Conservation (phyloP, 2,888 invertebrate genomes). For the Orthosia incerta region DNA sequence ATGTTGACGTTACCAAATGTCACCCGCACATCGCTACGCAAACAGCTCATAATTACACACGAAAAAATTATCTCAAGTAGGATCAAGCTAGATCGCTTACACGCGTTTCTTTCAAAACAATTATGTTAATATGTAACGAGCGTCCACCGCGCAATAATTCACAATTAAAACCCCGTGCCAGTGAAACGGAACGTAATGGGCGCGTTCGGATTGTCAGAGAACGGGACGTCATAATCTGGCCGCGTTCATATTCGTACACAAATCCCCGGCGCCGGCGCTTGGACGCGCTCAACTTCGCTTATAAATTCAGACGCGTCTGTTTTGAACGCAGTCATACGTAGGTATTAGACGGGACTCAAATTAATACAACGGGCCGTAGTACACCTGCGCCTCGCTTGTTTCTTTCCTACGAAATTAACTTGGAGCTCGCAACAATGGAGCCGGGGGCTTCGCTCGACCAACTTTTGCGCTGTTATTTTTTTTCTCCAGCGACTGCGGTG, state of each 20-base stretch:
- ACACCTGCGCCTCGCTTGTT: slow-evolving; percentile 88
- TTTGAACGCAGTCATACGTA: slow-evolving; percentile 84
- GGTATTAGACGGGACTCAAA: slow-evolving; percentile 88
- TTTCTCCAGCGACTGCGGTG: slow-evolving; percentile 85
- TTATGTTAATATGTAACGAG: slow-evolving; percentile 83
- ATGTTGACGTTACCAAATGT: slow-evolving; percentile 73
- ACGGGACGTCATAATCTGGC: slow-evolving; percentile 85
- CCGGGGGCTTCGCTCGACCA: slow-evolving; percentile 75
- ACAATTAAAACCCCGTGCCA: slow-evolving; percentile 81
- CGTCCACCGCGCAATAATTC: slow-evolving; percentile 80
- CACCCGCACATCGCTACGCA: slow-evolving; percentile 84
- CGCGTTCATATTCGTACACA: slow-evolving; percentile 79
- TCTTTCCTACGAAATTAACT: slow-evolving; percentile 90
- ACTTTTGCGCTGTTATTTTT: slow-evolving; percentile 87
- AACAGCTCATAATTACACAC: slow-evolving; percentile 84
- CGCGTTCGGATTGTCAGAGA: slow-evolving; percentile 72
- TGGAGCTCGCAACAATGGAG: slow-evolving; percentile 87
- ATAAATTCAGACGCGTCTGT: slow-evolving; percentile 85
- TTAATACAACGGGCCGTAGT: slow-evolving; percentile 84
- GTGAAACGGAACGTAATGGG: slow-evolving; percentile 76
- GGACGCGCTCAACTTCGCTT: slow-evolving; percentile 82
- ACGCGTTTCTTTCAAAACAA: slow-evolving; percentile 87
- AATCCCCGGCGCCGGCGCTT: slow-evolving; percentile 74
- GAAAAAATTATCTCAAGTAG: slow-evolving; percentile 82
- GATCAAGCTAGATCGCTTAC: slow-evolving; percentile 84